Percentiles rank a stretch among this genome's conserved stretches.
Conservation (phyloP, 2,797 vertebrate species). For the Psittacula echo region DNA sequence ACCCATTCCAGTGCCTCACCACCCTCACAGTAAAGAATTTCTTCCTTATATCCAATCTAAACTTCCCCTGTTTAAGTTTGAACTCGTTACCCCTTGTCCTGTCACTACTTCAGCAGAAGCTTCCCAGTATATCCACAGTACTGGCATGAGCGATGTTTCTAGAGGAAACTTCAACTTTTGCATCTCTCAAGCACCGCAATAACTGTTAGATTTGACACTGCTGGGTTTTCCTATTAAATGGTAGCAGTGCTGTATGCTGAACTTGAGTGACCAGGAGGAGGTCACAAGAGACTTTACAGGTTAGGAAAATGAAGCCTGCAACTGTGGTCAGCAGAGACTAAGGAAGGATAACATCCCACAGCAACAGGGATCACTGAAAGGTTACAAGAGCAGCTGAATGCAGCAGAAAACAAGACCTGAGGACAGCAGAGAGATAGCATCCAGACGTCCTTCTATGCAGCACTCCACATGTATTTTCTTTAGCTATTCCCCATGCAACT, state of each 20-base stretch:
- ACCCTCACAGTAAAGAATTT: too few relatives aligned
- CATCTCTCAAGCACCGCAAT: neutral
- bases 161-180: neutral
- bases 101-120: neutral
- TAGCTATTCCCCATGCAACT: neutral
- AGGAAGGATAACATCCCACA: neutral
- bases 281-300: neutral
- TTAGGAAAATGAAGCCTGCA: neutral
- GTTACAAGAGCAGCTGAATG: neutral
- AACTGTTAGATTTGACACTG: neutral
- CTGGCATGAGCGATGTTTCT: neutral
- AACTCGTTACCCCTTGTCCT: too few relatives aligned
- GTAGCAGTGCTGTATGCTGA: neutral
- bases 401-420: neutral
- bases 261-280: neutral
- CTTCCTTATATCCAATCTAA: too few relatives aligned
- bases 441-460: neutral
- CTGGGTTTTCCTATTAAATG: neutral
- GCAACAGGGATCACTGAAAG: neutral
- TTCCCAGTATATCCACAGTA: neutral
- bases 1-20: too few relatives aligned
- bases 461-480: neutral
- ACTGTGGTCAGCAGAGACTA: neutral
- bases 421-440: neutral
- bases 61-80: too few relatives aligned